These are phyloP conservation scores for Todiramphus chloris DNA, from an alignment of 2,113 vertebrate species.

Conservation along the genomic window DNA sequence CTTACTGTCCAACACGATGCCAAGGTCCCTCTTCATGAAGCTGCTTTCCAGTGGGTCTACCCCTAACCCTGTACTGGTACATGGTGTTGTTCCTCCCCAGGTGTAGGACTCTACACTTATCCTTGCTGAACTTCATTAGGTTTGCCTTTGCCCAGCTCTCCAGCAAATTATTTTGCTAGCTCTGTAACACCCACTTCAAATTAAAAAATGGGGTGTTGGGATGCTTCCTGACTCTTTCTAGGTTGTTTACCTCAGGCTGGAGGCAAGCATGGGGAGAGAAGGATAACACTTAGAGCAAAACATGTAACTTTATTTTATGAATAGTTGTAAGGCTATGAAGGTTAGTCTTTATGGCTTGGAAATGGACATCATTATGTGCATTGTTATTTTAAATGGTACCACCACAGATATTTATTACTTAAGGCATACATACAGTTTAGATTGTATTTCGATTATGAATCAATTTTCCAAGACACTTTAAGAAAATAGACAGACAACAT, in stretches of 20 bases:
- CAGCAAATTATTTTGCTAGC: neutral
- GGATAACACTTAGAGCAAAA: neutral
- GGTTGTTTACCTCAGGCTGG: neutral
- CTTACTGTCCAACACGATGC: too few relatives aligned
- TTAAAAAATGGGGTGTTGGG: neutral
- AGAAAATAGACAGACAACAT: neutral
- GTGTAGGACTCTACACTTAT: too few relatives aligned
- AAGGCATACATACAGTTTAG: neutral
- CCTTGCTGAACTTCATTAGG: too few relatives aligned
- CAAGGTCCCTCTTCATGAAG: too few relatives aligned
- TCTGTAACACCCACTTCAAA: neutral
- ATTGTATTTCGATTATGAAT: neutral
- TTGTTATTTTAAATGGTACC: neutral
- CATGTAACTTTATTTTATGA: neutral
- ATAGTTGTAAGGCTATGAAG: neutral
- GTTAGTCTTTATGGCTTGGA: neutral
- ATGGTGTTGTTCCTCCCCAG: too few relatives aligned
- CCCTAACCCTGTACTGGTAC: too few relatives aligned
- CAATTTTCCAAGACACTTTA: neutral
- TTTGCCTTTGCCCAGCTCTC: too few relatives aligned
- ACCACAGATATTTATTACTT: neutral
- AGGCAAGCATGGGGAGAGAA: neutral
- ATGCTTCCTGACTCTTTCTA: neutral
- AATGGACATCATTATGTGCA: neutral
- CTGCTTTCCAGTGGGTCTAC: too few relatives aligned